phyloP scores from a whole-genome alignment of 2,797 vertebrate genomes.

The Anguilla megastoma region DNA sequence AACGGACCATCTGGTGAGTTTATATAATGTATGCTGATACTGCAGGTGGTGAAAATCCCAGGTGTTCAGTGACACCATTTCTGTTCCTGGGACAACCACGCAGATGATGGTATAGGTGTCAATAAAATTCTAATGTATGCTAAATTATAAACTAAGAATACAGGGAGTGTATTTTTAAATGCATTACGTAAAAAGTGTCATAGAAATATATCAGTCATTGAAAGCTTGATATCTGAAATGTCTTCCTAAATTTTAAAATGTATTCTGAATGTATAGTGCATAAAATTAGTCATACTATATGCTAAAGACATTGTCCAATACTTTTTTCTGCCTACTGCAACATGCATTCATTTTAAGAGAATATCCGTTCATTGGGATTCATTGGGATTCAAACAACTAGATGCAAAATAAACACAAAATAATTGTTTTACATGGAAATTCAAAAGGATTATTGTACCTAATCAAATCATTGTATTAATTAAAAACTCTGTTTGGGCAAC shows the following conservation, averaged over 20 bases:
- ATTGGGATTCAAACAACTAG: neutral
- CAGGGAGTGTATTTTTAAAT: neutral
- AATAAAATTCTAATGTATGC: neutral
- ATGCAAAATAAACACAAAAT: neutral
- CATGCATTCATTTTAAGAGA: slow-evolving; percentile 1
- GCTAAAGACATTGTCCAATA: neutral
- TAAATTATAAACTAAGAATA: neutral
- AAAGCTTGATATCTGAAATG: neutral
- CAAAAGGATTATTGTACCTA: neutral
- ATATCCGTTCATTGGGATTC: neutral
- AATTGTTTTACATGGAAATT: neutral
- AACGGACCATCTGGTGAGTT: neutral
- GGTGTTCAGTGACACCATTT: neutral
- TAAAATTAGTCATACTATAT: neutral
- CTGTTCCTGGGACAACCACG: neutral
- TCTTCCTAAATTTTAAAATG: neutral
- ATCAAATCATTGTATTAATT: neutral
- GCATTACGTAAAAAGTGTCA: neutral
- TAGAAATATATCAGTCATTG: neutral
- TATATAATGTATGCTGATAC: neutral
- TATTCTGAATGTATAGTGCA: neutral
- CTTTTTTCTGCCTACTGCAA: neutral
- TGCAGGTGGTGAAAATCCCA: neutral
- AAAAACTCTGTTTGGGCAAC: neutral
- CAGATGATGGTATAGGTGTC: neutral